Evolutionary conservation across 1,140 invertebrate species (phyloP), one percentile per base, ranked within the genome.

Genomic region (Arctopsyche grandis): DNA sequence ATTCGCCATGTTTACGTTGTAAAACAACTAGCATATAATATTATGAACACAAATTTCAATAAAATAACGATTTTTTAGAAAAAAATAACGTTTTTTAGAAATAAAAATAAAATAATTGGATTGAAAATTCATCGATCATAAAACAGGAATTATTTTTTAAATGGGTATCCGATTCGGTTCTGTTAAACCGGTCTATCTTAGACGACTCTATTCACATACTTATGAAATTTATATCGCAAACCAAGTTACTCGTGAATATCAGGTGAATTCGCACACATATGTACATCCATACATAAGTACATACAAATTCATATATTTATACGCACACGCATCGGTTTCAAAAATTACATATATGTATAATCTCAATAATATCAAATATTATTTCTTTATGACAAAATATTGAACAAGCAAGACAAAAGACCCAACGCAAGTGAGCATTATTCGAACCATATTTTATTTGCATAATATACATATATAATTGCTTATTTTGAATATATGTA

Each of bases 191-290:
- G 52, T 74, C 71, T 14, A 46, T 74, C 52, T 4, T 24, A 74
- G 52, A 74, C 46, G 46, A 74, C 52, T 46, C 52, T 29, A 74
- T 74, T 74, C 71, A 74, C 52, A 24, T 52, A 74, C 46, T 74
- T 74, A 74, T 74, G 46, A 74, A 74, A 74, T 74, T 74, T 74
- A 74, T 74, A 74, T 74, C 56, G 71, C 71, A 74, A 74, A 74
- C 71, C 71, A 74, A 74, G 71, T 58, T 56, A 74, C 71, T 46
- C 24, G 71, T 74, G 52, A 74, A 74, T 74, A 46, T 74, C 44
- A 22, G 46, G 71, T 74, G 48, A 52, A 21, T 56, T 74, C 26
- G 24, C 21, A 48, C 16, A 66, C n/a, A 70, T 16, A 70, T 26
- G 26, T 44, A 66, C 21, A 66, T 66, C 12, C 21, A 66, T 5